A percentile compares a stretch with the other conserved stretches of the same genome.
Evolutionary conservation across 2,797 vertebrate genomes (phyloP).

Genomic region (Sebastiscus tertius): DNA sequence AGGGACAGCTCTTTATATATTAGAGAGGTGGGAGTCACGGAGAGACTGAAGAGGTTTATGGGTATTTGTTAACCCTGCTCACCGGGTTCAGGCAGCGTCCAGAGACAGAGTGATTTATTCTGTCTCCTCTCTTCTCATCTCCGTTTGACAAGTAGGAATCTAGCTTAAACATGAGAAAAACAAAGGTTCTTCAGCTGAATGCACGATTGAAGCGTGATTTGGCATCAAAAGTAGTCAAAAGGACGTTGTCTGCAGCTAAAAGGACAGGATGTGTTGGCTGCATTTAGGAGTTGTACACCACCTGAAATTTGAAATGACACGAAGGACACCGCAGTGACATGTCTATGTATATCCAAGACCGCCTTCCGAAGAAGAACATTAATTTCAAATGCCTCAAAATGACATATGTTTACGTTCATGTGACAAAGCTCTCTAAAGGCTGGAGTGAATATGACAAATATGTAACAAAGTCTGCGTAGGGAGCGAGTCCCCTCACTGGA

Average conservation of each 20-base stretch:
- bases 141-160: too few relatives aligned
- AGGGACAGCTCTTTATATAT: conserved; percentile 37
- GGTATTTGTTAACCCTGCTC: conserved; percentile 50
- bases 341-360: background rate
- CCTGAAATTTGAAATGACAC: conserved; percentile 23
- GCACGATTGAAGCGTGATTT: conserved; percentile 6
- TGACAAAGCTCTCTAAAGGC: background rate
- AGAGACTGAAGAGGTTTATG: conserved; percentile 30
- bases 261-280: conserved; percentile 10
- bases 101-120: background rate
- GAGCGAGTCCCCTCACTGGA: background rate
- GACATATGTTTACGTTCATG: background rate
- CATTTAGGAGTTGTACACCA: background rate
- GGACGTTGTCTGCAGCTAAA: conserved; percentile 18
- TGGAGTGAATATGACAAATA: background rate
- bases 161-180: conserved; percentile 31
- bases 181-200: conserved; percentile 38
- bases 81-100: conserved; percentile 11
- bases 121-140: background rate
- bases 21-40: conserved; percentile 26
- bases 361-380: background rate
- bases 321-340: background rate
- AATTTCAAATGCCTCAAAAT: background rate
- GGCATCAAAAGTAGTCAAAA: background rate
- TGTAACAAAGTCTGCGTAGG: too few relatives aligned